Percentiles rank a stretch among this genome's conserved stretches.
phyloP scores from a whole-genome alignment of 1,140 invertebrate species.

The Zaprionus lachaisei region DNA sequence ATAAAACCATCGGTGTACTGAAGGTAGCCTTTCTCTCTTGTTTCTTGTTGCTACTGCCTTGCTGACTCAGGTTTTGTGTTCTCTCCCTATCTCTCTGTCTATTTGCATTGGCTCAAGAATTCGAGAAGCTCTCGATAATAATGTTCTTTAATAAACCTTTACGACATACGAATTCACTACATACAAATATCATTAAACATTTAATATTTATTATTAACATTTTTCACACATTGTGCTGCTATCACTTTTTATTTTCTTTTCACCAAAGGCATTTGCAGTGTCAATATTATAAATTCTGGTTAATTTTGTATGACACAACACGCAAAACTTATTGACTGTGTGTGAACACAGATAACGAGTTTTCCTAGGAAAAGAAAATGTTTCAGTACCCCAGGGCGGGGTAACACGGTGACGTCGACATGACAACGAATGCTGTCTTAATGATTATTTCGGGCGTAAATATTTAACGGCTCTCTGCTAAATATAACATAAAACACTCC shows the following conservation, averaged over 20 bases:
- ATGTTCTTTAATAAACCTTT: not conserved
- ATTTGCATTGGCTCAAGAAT: conserved; percentile 2
- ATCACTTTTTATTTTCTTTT: conserved; percentile 15
- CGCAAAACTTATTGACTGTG: conserved; percentile 26
- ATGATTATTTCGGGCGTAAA: conserved; percentile 35
- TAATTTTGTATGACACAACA: conserved; percentile 39
- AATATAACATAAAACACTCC: conserved; percentile 48
- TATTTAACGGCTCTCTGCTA: conserved; percentile 48
- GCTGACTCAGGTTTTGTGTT: conserved; percentile 1
- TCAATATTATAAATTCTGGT: conserved; percentile 46
- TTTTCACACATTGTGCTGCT: conserved; percentile 33
- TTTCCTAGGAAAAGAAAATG: conserved; percentile 38
- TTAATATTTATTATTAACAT: not conserved
- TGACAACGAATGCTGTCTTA: conserved; percentile 12
- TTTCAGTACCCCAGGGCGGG: not conserved
- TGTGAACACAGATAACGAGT: conserved; percentile 23
- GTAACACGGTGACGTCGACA: conserved; percentile 13
- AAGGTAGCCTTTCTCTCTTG: too few relatives aligned
- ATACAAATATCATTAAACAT: too few relatives aligned
- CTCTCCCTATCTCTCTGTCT: not conserved
- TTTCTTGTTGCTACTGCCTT: not conserved
- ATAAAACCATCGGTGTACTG: too few relatives aligned
- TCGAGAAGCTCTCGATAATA: not conserved
- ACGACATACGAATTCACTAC: too few relatives aligned
- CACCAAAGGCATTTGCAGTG: conserved; percentile 5